phyloP scores from a whole-genome alignment of 2,797 vertebrate genomes.

The Enteromius radiatus region DNA sequence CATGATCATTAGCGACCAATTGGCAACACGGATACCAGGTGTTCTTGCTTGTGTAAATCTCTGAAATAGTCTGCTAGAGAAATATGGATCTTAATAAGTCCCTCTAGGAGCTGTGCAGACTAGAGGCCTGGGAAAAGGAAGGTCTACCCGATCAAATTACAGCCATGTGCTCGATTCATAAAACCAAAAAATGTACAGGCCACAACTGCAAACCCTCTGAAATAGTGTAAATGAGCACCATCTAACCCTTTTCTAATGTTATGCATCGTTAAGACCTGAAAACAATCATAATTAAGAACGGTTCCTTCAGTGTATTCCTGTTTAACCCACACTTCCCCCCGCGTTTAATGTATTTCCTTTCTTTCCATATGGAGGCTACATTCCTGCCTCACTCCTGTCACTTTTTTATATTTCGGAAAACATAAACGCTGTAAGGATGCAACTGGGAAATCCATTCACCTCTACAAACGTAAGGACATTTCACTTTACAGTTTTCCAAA shows the following conservation, averaged over 20 bases:
- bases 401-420: constrained; percentile 35
- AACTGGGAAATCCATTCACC: constrained; percentile 60
- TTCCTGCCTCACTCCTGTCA: constrained; percentile 41
- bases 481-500: constrained; percentile 20
- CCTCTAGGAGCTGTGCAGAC: constrained; percentile 70
- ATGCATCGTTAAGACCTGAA: neutral
- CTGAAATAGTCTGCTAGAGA: constrained; percentile 72
- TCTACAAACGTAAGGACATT: constrained; percentile 37
- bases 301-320: constrained; percentile 48
- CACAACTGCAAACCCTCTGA: constrained; percentile 29
- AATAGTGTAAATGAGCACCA: constrained; percentile 43
- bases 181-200: constrained; percentile 58
- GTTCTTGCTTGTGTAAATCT: constrained; percentile 71
- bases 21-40: constrained; percentile 70
- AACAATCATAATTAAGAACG: neutral
- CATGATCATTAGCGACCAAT: constrained; percentile 58
- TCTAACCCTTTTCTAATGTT: constrained; percentile 40
- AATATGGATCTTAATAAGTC: constrained; percentile 80
- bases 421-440: constrained; percentile 36
- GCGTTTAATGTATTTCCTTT: constrained; percentile 59
- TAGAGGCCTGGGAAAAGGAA: constrained; percentile 68
- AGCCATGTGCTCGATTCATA: constrained; percentile 62
- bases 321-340: constrained; percentile 7
- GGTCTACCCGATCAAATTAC: constrained; percentile 64
- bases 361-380: constrained; percentile 45